Conservation (phyloP, 1,140 invertebrate genomes). For the Semibalanus balanoides region DNA sequence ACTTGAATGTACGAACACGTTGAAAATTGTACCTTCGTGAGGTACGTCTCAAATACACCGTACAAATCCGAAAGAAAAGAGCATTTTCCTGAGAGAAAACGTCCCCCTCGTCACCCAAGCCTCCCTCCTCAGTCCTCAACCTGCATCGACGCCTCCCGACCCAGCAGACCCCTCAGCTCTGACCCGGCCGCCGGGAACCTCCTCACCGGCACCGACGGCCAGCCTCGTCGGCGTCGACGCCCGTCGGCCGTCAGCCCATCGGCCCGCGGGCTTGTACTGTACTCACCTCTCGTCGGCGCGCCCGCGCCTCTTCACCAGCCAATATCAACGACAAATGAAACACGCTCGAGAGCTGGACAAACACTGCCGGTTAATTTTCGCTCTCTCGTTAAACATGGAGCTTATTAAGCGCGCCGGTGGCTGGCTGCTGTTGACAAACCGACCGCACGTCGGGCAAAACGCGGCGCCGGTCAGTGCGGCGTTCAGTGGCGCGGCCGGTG, state of each 20-base stretch:
- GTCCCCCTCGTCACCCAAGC: too few species aligned
- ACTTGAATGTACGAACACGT: too few species aligned
- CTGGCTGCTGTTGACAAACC: not conserved
- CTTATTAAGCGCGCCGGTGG: not conserved
- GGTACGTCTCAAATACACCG: too few species aligned
- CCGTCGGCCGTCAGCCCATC: too few species aligned
- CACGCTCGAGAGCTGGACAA: not conserved
- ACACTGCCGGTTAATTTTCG: not conserved
- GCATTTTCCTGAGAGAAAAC: too few species aligned
- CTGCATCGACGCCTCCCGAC: too few species aligned
- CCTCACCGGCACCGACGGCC: too few species aligned
- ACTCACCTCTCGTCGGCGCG: not conserved
- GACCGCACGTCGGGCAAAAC: not conserved
- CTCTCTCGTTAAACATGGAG: not conserved
- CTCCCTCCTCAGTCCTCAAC: too few species aligned
- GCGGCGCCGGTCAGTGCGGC: not conserved
- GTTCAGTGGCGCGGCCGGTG: not conserved
- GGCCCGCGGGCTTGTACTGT: not conserved
- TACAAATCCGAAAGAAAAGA: too few species aligned
- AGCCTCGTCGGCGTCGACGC: not conserved
- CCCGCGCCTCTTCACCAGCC: not conserved
- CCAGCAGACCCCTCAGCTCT: too few species aligned
- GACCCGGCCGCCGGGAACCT: too few species aligned
- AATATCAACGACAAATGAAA: conserved; percentile 1
- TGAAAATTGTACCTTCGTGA: too few species aligned